Conservation (phyloP, 2,888 invertebrate genomes). For the Tetramorium bicarinatum region DNA sequence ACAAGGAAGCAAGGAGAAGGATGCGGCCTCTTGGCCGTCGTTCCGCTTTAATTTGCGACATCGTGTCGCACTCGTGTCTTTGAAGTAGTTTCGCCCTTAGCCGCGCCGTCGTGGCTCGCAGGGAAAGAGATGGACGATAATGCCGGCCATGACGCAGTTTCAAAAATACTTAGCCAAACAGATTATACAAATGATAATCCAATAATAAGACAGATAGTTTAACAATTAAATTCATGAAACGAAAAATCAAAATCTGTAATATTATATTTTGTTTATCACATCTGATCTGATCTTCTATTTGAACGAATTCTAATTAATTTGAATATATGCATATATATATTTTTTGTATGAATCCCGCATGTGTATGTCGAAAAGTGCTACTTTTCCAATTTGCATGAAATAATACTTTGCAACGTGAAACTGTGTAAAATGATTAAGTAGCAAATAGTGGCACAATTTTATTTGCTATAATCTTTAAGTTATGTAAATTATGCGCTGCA, state of each 20-base stretch:
- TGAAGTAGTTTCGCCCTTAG: constrained; percentile 74
- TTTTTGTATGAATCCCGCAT: not conserved
- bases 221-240: not conserved
- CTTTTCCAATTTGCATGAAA: not conserved
- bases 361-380: not conserved
- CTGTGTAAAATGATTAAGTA: not conserved
- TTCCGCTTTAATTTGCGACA: constrained; percentile 82
- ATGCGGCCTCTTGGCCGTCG: constrained; percentile 63
- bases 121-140: constrained; percentile 51
- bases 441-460: not conserved
- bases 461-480: not conserved
- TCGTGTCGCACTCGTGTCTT: constrained; percentile 75
- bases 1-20: constrained; percentile 24
- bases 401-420: not conserved
- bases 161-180: not conserved
- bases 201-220: not conserved
- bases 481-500: not conserved
- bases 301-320: constrained; percentile 51
- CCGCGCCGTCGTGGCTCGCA: constrained; percentile 58
- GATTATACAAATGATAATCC: not conserved
- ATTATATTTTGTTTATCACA: constrained; percentile 67
- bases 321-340: constrained; percentile 27
- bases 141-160: constrained; percentile 45
- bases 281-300: constrained; percentile 71
- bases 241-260: not conserved